phyloP scores from a whole-genome alignment of 2,888 invertebrate genomes.

The Drosophila antonietae region DNA sequence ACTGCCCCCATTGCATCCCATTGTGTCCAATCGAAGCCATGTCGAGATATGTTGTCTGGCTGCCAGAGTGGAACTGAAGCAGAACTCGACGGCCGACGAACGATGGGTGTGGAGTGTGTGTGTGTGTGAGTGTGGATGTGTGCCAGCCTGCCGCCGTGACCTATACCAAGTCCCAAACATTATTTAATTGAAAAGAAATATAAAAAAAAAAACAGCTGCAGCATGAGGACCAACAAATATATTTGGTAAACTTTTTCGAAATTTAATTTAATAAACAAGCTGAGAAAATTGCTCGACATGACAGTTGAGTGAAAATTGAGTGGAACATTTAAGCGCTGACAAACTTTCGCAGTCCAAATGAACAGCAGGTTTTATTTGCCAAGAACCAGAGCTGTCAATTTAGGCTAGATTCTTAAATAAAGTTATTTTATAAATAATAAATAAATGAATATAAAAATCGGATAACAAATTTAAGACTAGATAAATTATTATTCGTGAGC shows the following conservation, averaged over 20 bases:
- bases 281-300: conserved; percentile 42
- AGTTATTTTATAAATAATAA: not conserved
- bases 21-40: conserved; percentile 21
- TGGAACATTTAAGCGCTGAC: conserved; percentile 26
- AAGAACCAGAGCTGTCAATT: conserved; percentile 12
- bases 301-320: conserved; percentile 56
- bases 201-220: conserved; percentile 27
- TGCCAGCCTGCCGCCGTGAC: conserved; percentile 43
- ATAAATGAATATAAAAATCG: not conserved
- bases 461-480: not conserved
- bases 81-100: conserved; percentile 43
- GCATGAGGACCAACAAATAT: conserved; percentile 31
- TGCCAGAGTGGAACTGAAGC: conserved; percentile 22
- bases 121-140: conserved; percentile 27
- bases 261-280: conserved; percentile 71
- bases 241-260: conserved; percentile 58
- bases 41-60: conserved; percentile 34
- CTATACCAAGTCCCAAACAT: conserved; percentile 41
- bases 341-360: conserved; percentile 25
- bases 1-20: conserved; percentile 19
- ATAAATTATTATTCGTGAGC: not conserved
- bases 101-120: not conserved
- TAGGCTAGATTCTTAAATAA: not conserved
- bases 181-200: conserved; percentile 77
- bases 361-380: conserved; percentile 24